Percentiles rank a stretch among this genome's conserved stretches.
phyloP scores from a whole-genome alignment of 2,797 vertebrate species.

The Rallus crepitans region DNA sequence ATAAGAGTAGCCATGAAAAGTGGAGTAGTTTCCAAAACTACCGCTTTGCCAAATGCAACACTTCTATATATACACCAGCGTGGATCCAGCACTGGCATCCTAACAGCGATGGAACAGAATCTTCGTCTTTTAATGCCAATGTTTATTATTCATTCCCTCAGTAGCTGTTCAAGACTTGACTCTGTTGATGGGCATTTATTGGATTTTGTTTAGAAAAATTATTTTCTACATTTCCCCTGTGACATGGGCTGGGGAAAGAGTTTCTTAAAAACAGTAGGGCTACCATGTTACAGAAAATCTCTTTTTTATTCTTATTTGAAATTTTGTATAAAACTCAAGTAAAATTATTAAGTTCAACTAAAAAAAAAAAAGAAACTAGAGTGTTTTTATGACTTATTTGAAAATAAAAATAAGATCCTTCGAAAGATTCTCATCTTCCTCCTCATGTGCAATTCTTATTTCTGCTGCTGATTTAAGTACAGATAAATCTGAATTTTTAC shows the following conservation, averaged over 20 bases:
- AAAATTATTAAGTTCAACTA: neutral
- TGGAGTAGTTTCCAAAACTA: slow-evolving; percentile 11
- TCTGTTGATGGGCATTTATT: neutral
- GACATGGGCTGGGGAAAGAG: neutral
- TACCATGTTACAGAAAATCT: neutral
- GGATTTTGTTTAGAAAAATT: neutral
- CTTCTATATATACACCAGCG: neutral
- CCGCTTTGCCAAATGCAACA: neutral
- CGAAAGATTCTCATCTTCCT: neutral
- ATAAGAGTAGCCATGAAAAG: neutral
- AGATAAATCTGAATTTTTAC: neutral
- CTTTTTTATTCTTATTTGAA: neutral
- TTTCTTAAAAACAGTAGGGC: neutral
- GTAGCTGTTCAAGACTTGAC: neutral
- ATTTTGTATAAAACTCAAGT: fast-evolving
- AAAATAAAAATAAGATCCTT: neutral
- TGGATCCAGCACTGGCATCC: neutral
- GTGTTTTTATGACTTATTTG: neutral
- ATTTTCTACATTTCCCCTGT: neutral
- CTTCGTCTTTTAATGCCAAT: neutral
- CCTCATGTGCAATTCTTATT: neutral
- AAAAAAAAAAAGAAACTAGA: neutral
- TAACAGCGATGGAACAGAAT: neutral
- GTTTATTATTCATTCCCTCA: neutral
- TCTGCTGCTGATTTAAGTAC: neutral